A percentile compares a stretch with the other conserved stretches of the same genome.
These are phyloP conservation scores for Ellobium chinense DNA, from an alignment of 2,888 invertebrate species.

Conservation along the genomic window DNA sequence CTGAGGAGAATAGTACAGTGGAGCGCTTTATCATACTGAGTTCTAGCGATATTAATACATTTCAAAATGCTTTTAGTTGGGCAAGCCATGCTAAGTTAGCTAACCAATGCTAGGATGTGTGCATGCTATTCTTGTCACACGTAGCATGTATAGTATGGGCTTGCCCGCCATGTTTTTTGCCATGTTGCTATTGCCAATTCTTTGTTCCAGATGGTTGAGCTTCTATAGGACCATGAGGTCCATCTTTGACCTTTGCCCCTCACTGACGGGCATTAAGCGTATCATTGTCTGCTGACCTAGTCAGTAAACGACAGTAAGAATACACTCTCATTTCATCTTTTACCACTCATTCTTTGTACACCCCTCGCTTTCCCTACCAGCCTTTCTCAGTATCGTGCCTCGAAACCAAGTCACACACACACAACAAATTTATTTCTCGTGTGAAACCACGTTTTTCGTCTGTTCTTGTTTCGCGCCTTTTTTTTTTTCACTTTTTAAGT, in stretches of 20 bases:
- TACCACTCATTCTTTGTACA: constrained; percentile 2
- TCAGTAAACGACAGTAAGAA: constrained; percentile 44
- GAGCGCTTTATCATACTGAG: too few relatives aligned
- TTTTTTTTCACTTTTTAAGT: too few relatives aligned
- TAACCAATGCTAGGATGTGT: not conserved
- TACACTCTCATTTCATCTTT: not conserved
- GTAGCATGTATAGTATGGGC: not conserved
- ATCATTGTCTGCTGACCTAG: constrained; percentile 42
- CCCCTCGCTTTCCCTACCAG: not conserved
- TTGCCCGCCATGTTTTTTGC: constrained; percentile 35
- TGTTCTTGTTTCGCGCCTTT: not conserved
- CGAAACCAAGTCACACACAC: not conserved
- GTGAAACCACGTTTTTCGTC: not conserved
- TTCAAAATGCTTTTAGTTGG: too few relatives aligned
- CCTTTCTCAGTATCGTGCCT: not conserved
- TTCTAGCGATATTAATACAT: too few relatives aligned
- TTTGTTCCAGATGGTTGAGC: constrained; percentile 48
- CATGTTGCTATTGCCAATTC: constrained; percentile 46
- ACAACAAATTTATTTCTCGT: not conserved
- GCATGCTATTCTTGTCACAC: too few relatives aligned
- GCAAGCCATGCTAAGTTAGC: not conserved
- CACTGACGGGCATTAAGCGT: constrained; percentile 39
- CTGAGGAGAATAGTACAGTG: too few relatives aligned
- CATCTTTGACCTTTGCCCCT: constrained; percentile 35
- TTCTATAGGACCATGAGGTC: constrained; percentile 36